Conservation (phyloP, 1,140 invertebrate genomes). For the Ganaspis sp. region DNA sequence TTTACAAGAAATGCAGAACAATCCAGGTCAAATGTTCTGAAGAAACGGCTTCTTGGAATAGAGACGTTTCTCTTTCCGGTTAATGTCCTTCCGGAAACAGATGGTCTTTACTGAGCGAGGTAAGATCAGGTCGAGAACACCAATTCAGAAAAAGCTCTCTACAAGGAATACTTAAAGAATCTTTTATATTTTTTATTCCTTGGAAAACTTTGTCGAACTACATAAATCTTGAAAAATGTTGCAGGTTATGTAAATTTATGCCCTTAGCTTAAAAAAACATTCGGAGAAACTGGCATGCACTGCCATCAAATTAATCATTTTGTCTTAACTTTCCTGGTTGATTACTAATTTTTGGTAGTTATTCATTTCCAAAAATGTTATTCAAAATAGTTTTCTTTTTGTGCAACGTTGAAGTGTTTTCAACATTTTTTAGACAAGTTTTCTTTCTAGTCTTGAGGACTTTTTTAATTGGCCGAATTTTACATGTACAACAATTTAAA, state of each 20-base stretch:
- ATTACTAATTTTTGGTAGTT: too few species aligned
- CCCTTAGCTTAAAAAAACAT: too few species aligned
- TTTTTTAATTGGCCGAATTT: too few species aligned
- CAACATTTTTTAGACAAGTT: too few species aligned
- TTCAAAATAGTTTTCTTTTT: too few species aligned
- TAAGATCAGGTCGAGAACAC: slow-evolving; percentile 18
- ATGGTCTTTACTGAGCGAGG: slow-evolving; percentile 19
- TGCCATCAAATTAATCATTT: too few species aligned
- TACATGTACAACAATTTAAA: too few species aligned
- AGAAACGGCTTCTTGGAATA: background rate
- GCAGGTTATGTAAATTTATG: background rate
- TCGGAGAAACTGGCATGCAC: too few species aligned
- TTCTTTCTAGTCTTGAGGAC: too few species aligned
- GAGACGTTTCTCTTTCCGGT: slow-evolving; percentile 9
- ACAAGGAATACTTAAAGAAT: background rate
- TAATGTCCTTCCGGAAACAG: slow-evolving; percentile 24
- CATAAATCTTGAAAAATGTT: background rate
- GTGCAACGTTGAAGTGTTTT: too few species aligned
- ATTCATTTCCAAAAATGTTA: too few species aligned
- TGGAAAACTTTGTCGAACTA: background rate
- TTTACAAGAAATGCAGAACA: background rate
- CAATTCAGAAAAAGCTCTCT: background rate
- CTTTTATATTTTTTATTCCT: background rate
- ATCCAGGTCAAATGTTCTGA: background rate
- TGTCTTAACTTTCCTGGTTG: too few species aligned